Evolutionary conservation across 2,888 invertebrate species (phyloP), one percentile per base, ranked within the genome.

Genomic region (Norana najaformis): DNA sequence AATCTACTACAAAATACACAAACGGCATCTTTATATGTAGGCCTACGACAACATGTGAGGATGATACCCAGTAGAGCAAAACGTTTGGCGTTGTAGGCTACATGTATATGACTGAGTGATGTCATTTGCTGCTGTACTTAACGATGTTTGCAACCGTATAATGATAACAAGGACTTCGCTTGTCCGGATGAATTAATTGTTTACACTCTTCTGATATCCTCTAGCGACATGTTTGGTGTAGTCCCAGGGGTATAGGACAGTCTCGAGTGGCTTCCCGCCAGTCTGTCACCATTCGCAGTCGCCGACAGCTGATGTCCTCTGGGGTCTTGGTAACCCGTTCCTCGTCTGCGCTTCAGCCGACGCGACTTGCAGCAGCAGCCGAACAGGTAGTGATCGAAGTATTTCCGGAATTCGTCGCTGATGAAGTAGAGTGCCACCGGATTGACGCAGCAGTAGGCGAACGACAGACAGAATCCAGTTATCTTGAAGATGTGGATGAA

Each of bases 371-470:
- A 91, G 88, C 91, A 91, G 35, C 88, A 41, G 38, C 91, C 91
- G 88, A 91, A 91, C 53, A 91, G 83, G 83, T 91, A 91, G 89
- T 91, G 91, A 83, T 91, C 89, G 90, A 91, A 91, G 90, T 89
- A 88, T 30, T 82, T 47, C 41, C 88, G 90, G 90, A 91, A 91
- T 34, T 91, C 91, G n/a, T 90, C 69, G 53, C 90, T 91, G 90
- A 91, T 89, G 41, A 89, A 13, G 89, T 91, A 91, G n/a, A 91
- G 91, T 14, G 89, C 88, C n/a, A 89, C 89, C 13, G 91, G 91
- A 53, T 91, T 91, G 88, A 91, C 82, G 89, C 91, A 90, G 4
- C 90, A 91, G 85, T 91, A 90, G 37, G 69, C 38, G 38, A 91
- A 90, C 34, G 90, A 88, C 35, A 91, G 85, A 30, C 88, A 38